Percentiles rank a stretch among this genome's conserved stretches.
Conservation (phyloP, 2,113 vertebrate species). For the Lepisosteus oculatus region DNA sequence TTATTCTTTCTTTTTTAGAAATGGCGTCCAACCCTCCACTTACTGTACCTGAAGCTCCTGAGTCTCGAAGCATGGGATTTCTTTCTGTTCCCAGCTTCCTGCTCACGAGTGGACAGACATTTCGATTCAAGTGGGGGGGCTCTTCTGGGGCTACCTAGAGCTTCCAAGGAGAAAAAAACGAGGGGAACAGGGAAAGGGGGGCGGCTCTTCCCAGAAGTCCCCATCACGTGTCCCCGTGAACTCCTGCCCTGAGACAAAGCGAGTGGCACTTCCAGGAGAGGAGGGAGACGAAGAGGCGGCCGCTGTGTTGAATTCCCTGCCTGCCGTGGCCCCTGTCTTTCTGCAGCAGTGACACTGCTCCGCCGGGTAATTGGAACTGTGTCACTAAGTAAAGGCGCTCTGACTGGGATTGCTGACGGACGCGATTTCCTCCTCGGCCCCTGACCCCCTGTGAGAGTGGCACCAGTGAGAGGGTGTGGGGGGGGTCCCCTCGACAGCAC, state of each 20-base stretch:
- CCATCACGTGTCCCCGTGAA: too few relatives aligned
- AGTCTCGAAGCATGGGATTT: too few relatives aligned
- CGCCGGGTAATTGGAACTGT: constrained; percentile 79
- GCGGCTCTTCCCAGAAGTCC: constrained; percentile 18
- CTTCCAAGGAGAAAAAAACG: too few relatives aligned
- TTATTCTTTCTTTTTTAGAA: too few relatives aligned
- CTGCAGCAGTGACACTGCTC: constrained; percentile 52
- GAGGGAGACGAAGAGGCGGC: not conserved
- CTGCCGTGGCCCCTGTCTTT: constrained; percentile 44
- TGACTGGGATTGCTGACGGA: constrained; percentile 76
- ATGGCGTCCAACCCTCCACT: too few relatives aligned
- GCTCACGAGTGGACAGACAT: too few relatives aligned
- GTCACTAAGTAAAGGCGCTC: constrained; percentile 79
- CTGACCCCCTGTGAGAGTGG: constrained; percentile 60
- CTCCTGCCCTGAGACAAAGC: not conserved
- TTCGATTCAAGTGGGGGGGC: not conserved
- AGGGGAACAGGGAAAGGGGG: not conserved
- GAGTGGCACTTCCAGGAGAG: not conserved
- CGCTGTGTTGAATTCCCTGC: constrained; percentile 55
- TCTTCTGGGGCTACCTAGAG: constrained; percentile 14
- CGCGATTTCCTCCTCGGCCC: constrained; percentile 70
- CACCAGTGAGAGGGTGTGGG: not conserved
- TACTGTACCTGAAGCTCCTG: too few relatives aligned
- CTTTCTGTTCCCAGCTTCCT: too few relatives aligned
- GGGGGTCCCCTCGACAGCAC: not conserved